phyloP scores from a whole-genome alignment of 2,888 invertebrate species.

The Cactoblastis cactorum region DNA sequence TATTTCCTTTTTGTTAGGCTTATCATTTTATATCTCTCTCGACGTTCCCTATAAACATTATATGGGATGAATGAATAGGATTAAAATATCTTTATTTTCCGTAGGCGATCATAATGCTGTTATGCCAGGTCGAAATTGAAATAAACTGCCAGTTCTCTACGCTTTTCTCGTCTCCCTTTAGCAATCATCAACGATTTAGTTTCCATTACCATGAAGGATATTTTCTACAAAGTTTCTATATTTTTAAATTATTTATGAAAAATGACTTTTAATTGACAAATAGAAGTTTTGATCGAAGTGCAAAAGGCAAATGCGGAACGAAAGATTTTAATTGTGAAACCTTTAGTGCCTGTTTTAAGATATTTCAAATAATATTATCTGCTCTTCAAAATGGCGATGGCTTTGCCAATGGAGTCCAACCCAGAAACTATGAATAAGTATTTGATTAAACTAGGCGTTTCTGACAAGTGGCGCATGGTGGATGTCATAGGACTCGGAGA shows the following conservation, averaged over 20 bases:
- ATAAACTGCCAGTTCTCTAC: too few relatives aligned
- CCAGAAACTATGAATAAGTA: conserved; percentile 84
- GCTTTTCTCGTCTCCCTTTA: too few relatives aligned
- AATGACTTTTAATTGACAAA: neutral
- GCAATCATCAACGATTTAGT: too few relatives aligned
- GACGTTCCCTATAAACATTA: too few relatives aligned
- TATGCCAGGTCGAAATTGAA: too few relatives aligned
- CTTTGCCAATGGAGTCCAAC: conserved; percentile 76
- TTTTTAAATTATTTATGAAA: neutral
- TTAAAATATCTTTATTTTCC: too few relatives aligned
- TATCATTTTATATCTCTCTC: too few relatives aligned
- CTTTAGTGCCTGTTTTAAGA: too few relatives aligned
- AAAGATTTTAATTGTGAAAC: neutral
- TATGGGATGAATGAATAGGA: too few relatives aligned
- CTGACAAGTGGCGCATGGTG: conserved; percentile 87
- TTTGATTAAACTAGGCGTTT: conserved; percentile 88
- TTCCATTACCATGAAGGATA: neutral
- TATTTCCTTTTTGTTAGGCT: too few relatives aligned
- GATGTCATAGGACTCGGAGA: conserved; percentile 96
- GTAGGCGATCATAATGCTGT: too few relatives aligned
- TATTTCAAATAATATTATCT: neutral
- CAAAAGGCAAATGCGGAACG: neutral
- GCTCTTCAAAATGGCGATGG: conserved; percentile 39
- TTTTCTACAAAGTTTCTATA: neutral
- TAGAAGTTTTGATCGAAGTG: neutral